Base-by-base conservation (phyloP, 2,797 vertebrate genomes). In the Smutsia temminckii region DNA sequence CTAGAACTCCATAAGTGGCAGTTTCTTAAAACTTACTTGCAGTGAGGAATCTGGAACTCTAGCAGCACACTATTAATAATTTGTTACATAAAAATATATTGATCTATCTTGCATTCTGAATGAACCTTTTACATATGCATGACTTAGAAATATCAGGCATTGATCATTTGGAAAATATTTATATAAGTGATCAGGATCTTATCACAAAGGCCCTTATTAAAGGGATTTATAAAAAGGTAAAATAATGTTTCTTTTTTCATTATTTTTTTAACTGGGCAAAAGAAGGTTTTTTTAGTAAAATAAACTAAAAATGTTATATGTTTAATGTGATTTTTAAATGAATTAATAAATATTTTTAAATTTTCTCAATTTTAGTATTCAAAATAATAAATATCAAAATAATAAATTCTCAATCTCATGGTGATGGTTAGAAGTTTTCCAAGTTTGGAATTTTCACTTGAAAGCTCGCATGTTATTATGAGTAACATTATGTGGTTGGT, bases 131-230 rank as follows among this genome's bases (percentile, higher is more conserved):
- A 68, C 9, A 32, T 80, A 2, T 34, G 68, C 2, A 25, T 79
- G 21, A 61, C 32, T 59, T 79, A 57, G 63, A 92, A 72, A 55
- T 29, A 40, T 32, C 69, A 93, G 40, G 21, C 2, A 42, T 69
- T 69, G 72, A 32, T 85, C 32, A 64, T 75, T 95, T 91, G 27
- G 85, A 64, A 93, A 85, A 74, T 55, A 49, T 34, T 91, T n/a
- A 3, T 57, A 53, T 72, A 42, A 34, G 0, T 32, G 2, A 66
- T 59, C 64, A 75, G 32, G 59, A 69, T 21, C 16, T 89, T 83
- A n/a, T 71, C 10, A 49, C 46, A 85, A 80, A 69, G 37, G 5
- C 42, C 25, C 32, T 86, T 80, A 71, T 42, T 32, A 89, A 57
- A 77, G n/a, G 49, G 8, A 92, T 53, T 61, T 91, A 8, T 55